These are phyloP conservation scores for Oophaga sylvatica DNA, from an alignment of 2,797 vertebrate species.

Conservation along the genomic window DNA sequence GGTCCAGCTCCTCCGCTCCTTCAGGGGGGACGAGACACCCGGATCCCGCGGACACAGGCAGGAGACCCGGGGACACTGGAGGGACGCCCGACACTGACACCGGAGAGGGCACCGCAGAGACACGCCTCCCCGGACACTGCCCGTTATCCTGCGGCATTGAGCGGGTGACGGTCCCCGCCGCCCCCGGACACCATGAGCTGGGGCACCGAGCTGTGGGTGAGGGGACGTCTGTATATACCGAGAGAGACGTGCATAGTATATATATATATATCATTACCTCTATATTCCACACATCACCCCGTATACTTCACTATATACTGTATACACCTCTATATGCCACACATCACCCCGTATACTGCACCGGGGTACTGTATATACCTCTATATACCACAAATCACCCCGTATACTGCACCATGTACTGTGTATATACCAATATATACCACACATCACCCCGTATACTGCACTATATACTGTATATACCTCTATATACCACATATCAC, in stretches of 20 bases:
- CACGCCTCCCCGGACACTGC: constrained; percentile 20
- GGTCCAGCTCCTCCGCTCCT: neutral
- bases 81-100: neutral
- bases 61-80: constrained; percentile 1
- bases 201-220: constrained; percentile 49
- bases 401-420: too few relatives aligned
- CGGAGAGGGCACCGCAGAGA: neutral
- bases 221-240: neutral
- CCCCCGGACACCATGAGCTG: constrained; percentile 54
- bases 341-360: neutral
- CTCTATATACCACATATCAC: too few relatives aligned
- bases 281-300: neutral
- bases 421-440: too few relatives aligned
- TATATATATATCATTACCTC: too few relatives aligned
- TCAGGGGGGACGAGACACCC: neutral
- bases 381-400: too few relatives aligned
- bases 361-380: too few relatives aligned
- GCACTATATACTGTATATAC: neutral
- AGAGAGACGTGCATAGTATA: neutral
- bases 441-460: neutral
- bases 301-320: too few relatives aligned
- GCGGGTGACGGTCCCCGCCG: neutral
- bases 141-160: constrained; percentile 38
- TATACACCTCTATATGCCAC: neutral
- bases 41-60: neutral